Evolutionary conservation across 2,888 invertebrate genomes (phyloP).

Genomic region (Silvanus unidentatus): DNA sequence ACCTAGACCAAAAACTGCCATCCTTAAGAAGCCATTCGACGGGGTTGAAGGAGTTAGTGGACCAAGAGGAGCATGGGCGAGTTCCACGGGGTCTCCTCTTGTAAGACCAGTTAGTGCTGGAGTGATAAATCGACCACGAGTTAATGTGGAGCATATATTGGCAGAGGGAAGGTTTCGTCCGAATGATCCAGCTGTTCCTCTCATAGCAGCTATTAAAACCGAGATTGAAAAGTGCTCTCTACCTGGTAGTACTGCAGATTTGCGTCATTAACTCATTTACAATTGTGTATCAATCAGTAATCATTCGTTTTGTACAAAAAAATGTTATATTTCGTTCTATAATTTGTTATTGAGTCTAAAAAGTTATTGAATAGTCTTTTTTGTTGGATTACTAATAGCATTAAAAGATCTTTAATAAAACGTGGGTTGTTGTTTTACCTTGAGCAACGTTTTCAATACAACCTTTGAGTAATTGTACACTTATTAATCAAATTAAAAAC

Average conservation of each 20-base stretch:
- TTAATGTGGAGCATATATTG: conserved; percentile 51
- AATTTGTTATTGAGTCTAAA: too few species aligned
- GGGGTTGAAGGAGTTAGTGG: conserved; percentile 36
- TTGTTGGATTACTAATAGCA: too few species aligned
- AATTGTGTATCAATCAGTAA: neutral
- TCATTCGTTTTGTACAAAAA: conserved; percentile 1
- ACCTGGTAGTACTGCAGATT: conserved; percentile 42
- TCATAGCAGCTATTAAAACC: conserved; percentile 78
- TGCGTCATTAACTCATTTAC: conserved; percentile 22
- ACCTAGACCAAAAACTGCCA: conserved; percentile 42
- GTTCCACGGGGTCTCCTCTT: conserved; percentile 49
- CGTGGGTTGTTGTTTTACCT: too few species aligned
- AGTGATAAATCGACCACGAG: conserved; percentile 50
- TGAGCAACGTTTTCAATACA: too few species aligned
- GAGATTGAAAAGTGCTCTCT: conserved; percentile 52
- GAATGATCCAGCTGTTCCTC: conserved; percentile 71
- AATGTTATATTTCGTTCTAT: neutral
- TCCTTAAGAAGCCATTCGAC: conserved; percentile 31
- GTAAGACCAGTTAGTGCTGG: conserved; percentile 61
- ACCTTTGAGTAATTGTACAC: too few species aligned
- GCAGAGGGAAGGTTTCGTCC: conserved; percentile 55
- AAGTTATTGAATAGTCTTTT: too few species aligned
- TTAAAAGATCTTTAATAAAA: too few species aligned
- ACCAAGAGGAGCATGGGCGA: conserved; percentile 50
- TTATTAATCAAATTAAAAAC: too few species aligned